Evolutionary conservation across 2,888 invertebrate genomes (phyloP).

Genomic region (Epinotia brunnichana): DNA sequence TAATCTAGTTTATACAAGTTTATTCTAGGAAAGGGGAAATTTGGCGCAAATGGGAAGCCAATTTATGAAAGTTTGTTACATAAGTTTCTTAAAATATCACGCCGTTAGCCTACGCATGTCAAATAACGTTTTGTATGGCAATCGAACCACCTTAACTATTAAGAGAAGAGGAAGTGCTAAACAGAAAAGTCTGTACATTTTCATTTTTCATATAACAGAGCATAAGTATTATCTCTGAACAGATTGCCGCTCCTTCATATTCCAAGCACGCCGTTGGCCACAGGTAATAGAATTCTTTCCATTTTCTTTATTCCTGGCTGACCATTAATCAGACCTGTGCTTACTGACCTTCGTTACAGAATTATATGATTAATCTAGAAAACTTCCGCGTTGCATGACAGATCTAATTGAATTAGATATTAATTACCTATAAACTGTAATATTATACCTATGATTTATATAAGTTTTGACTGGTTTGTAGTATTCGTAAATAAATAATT

Average conservation of each 20-base stretch:
- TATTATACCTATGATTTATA: neutral
- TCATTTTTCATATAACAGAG: constrained; percentile 23
- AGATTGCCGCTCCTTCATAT: constrained; percentile 50
- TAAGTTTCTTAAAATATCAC: too few relatives aligned
- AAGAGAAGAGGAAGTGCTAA: neutral
- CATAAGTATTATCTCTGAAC: constrained; percentile 44
- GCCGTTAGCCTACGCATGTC: too few relatives aligned
- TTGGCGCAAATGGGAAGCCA: too few relatives aligned
- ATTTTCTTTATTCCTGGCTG: constrained; percentile 57
- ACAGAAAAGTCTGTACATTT: constrained; percentile 25
- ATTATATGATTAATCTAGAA: constrained; percentile 44
- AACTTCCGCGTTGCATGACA: constrained; percentile 23
- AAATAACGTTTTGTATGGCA: too few relatives aligned
- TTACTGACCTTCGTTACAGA: constrained; percentile 49
- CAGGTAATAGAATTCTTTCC: constrained; percentile 53
- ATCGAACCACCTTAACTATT: too few relatives aligned
- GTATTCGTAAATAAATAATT: neutral
- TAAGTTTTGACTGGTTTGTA: neutral
- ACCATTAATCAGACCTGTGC: constrained; percentile 59
- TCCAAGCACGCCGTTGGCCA: constrained; percentile 54
- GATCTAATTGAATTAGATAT: constrained; percentile 18
- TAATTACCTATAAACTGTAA: neutral
- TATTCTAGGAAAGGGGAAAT: too few relatives aligned
- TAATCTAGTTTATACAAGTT: too few relatives aligned
- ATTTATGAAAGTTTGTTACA: too few relatives aligned